Percentiles rank a stretch among this genome's conserved stretches.
Conservation (phyloP, 2,113 vertebrate species). For the Halichoeres trimaculatus region DNA sequence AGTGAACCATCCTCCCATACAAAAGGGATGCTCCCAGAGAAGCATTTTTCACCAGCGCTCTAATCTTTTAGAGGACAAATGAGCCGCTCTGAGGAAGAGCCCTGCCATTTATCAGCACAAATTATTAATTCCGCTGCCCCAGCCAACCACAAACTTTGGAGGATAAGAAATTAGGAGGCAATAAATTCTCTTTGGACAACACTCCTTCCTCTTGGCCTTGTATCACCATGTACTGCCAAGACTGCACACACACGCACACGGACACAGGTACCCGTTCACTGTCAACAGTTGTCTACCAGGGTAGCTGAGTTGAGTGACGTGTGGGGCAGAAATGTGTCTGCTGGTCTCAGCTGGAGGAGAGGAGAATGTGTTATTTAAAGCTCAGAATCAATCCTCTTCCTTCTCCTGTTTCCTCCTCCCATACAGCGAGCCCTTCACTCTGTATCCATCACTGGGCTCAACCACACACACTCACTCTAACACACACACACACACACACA, state of each 20-base stretch:
- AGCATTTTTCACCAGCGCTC: slow-evolving; percentile 24
- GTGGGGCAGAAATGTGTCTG: slow-evolving; percentile 55
- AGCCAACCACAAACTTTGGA: slow-evolving; percentile 15
- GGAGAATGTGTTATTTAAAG: slow-evolving; percentile 80
- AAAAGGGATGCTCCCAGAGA: background rate
- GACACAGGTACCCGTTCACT: background rate
- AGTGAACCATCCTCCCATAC: slow-evolving; percentile 10
- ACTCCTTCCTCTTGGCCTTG: background rate
- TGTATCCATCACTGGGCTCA: slow-evolving; percentile 40
- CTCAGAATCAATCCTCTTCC: slow-evolving; percentile 72
- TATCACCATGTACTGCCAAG: background rate
- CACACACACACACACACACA: slow-evolving; percentile 30
- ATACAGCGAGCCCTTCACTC: slow-evolving; percentile 36
- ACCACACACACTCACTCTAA: slow-evolving; percentile 3
- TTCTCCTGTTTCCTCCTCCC: slow-evolving; percentile 35
- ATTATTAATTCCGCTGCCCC: slow-evolving; percentile 35
- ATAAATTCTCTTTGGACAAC: slow-evolving; percentile 25
- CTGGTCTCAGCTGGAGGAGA: slow-evolving; percentile 78
- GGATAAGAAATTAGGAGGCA: slow-evolving; percentile 11
- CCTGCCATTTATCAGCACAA: slow-evolving; percentile 39
- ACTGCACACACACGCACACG: slow-evolving; percentile 11
- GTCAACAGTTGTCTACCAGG: background rate
- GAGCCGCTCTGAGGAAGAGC: slow-evolving; percentile 21
- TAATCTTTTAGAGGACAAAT: slow-evolving; percentile 31
- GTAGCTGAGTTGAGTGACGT: slow-evolving; percentile 52